Percentiles rank a stretch among this genome's conserved stretches.
Evolutionary conservation across 2,888 invertebrate genomes (phyloP).

Genomic region (Aquatica leii): DNA sequence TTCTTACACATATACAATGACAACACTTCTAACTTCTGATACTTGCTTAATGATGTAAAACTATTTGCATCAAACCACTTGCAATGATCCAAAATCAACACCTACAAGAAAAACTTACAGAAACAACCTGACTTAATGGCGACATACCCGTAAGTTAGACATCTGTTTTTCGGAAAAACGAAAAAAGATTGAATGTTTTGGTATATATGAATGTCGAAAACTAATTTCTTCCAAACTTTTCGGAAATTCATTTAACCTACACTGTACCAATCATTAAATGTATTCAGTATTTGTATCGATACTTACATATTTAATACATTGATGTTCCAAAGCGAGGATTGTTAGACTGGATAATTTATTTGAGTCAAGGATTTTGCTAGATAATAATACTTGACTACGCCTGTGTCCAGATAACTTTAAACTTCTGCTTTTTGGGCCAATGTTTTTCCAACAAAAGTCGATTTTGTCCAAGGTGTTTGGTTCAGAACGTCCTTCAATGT

Average conservation of each 20-base stretch:
- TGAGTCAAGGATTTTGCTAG: conserved; percentile 15
- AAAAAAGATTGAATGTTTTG: conserved; percentile 50
- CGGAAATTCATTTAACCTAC: conserved; percentile 72
- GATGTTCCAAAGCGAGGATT: conserved; percentile 55
- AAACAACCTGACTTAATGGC: too few relatives aligned
- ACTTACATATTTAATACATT: conserved; percentile 46
- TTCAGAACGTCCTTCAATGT: conserved; percentile 49
- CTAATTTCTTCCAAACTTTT: conserved; percentile 68
- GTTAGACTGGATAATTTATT: conserved; percentile 44
- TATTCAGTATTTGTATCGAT: too few relatives aligned
- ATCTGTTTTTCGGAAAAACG: conserved; percentile 25
- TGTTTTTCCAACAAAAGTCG: conserved; percentile 47
- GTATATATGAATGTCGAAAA: conserved; percentile 60
- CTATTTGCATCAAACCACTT: conserved; percentile 78
- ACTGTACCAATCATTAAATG: too few relatives aligned
- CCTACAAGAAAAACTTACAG: conserved; percentile 65
- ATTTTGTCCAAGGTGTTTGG: conserved; percentile 51
- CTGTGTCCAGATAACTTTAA: conserved; percentile 32
- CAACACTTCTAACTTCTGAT: conserved; percentile 68
- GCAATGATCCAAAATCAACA: conserved; percentile 75
- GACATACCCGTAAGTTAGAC: conserved; percentile 41
- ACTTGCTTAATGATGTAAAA: conserved; percentile 77
- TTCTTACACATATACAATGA: conserved; percentile 71
- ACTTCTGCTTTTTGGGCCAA: conserved; percentile 46
- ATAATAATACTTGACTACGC: conserved; percentile 28